Percentiles rank a stretch among this genome's conserved stretches.
Evolutionary conservation across 2,888 invertebrate species (phyloP).

Genomic region (Odontocolon sp.): DNA sequence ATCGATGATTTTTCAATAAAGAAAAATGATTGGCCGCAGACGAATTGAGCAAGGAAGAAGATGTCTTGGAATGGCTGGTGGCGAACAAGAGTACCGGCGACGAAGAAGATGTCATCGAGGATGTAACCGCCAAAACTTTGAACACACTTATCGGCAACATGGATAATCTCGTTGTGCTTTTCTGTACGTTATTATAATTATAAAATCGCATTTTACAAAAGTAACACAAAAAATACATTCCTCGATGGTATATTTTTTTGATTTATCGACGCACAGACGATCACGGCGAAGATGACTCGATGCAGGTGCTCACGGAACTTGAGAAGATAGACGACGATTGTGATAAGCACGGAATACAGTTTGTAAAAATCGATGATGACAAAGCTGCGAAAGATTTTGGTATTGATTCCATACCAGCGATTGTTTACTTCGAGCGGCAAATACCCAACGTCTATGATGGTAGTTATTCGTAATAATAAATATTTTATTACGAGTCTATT

Average conservation of each 20-base stretch:
- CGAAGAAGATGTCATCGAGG: constrained; percentile 96
- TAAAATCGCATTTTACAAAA: constrained; percentile 7
- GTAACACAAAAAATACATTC: background rate
- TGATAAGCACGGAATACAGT: constrained; percentile 95
- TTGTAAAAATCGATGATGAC: constrained; percentile 95
- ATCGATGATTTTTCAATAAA: background rate
- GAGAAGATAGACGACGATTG: constrained; percentile 97
- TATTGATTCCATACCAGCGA: constrained; percentile 90
- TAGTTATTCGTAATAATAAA: constrained; percentile 74
- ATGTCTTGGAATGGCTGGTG: constrained; percentile 96
- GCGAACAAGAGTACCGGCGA: constrained; percentile 96
- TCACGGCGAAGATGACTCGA: constrained; percentile 93
- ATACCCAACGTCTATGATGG: constrained; percentile 96
- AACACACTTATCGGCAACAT: constrained; percentile 94
- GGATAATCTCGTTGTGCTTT: constrained; percentile 94
- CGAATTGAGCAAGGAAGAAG: constrained; percentile 94
- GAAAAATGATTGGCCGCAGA: constrained; percentile 82
- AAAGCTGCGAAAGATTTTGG: constrained; percentile 93
- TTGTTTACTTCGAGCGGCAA: constrained; percentile 96
- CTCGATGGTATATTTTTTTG: background rate
- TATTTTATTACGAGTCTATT: background rate
- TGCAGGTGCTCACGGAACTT: constrained; percentile 91
- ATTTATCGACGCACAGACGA: constrained; percentile 85
- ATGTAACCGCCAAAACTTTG: constrained; percentile 94
- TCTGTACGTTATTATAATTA: constrained; percentile 88